These are phyloP conservation scores for Eupithecia vulgata DNA, from an alignment of 2,888 invertebrate genomes.

Conservation along the genomic window DNA sequence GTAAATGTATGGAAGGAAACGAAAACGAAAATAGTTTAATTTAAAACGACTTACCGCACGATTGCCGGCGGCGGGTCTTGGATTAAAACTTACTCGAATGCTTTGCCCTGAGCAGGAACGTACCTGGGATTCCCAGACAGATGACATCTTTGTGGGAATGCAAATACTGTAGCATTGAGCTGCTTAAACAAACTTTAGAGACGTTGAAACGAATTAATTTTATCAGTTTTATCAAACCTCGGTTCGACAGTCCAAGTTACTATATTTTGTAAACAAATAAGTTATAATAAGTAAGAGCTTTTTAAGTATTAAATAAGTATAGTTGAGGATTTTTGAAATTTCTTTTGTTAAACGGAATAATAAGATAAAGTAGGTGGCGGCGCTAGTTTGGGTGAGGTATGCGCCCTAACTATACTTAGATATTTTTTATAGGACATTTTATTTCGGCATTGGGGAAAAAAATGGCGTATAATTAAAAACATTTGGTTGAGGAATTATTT, in stretches of 20 bases:
- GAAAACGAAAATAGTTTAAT: constrained; percentile 54
- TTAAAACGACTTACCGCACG: constrained; percentile 75
- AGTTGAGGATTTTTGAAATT: too few relatives aligned
- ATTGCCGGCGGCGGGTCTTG: constrained; percentile 63
- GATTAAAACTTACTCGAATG: constrained; percentile 69
- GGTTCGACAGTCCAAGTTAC: neutral
- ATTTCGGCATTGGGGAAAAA: too few relatives aligned
- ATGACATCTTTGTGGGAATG: constrained; percentile 3
- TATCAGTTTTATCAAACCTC: neutral
- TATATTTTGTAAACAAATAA: too few relatives aligned
- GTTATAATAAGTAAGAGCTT: too few relatives aligned
- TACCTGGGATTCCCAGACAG: constrained; percentile 41
- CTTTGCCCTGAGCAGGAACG: constrained; percentile 53
- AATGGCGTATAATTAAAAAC: too few relatives aligned
- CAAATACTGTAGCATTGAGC: constrained; percentile 26
- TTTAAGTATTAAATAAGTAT: too few relatives aligned
- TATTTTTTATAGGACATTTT: too few relatives aligned
- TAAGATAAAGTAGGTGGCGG: too few relatives aligned
- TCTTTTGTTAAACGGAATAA: too few relatives aligned
- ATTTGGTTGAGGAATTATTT: too few relatives aligned
- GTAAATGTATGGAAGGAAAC: neutral
- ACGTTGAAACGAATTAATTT: neutral
- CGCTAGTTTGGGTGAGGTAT: too few relatives aligned
- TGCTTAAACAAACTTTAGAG: constrained; percentile 10
- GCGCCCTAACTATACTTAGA: too few relatives aligned